A percentile compares a stretch with the other conserved stretches of the same genome.
Evolutionary conservation across 2,797 vertebrate species (phyloP).

Genomic region (Parauchenoglanis punctatus): DNA sequence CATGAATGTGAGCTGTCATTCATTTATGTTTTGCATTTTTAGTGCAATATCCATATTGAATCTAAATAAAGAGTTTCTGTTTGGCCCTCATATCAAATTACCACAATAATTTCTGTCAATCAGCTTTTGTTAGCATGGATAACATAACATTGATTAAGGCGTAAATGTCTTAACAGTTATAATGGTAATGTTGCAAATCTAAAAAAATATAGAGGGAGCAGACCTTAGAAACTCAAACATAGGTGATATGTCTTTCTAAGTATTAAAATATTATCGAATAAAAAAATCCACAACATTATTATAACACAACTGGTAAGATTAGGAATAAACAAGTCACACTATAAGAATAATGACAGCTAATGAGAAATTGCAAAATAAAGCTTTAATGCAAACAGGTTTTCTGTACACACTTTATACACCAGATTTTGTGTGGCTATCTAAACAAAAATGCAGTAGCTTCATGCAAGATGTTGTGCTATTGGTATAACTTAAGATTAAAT

Average conservation of each 20-base stretch:
- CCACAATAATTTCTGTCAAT: no score
- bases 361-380: neutral
- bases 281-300: neutral
- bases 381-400: neutral
- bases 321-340: neutral
- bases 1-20: no score
- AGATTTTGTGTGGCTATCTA: neutral
- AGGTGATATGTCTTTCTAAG: neutral
- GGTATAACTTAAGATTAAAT: neutral
- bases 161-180: no score
- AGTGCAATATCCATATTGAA: no score
- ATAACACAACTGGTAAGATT: neutral
- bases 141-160: no score
- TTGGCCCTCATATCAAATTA: no score
- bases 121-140: no score
- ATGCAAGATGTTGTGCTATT: neutral
- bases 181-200: neutral
- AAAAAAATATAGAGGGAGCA: neutral
- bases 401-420: neutral
- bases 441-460: neutral
- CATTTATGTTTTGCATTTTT: neutral
- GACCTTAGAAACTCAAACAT: neutral
- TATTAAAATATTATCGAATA: neutral
- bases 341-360: neutral
- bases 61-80: no score